Conservation (phyloP, 2,888 invertebrate genomes). For the Cinara cedri region DNA sequence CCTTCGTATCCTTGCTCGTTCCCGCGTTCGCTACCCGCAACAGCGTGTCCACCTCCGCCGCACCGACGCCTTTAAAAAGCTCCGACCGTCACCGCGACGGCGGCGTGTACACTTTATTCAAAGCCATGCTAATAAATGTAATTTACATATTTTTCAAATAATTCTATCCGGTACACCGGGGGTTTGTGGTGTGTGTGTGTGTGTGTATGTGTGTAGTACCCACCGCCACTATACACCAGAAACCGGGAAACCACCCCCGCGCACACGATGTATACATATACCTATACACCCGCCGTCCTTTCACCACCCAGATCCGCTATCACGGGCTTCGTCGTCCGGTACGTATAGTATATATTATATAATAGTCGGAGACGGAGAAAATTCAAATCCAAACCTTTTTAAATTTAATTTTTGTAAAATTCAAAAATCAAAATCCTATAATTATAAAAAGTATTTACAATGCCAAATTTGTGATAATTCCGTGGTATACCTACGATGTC, state of each 20-base stretch:
- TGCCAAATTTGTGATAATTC: too few relatives aligned
- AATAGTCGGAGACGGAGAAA: neutral
- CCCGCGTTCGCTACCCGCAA: too few relatives aligned
- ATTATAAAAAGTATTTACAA: too few relatives aligned
- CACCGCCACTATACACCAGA: neutral
- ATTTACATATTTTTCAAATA: slow-evolving; percentile 58
- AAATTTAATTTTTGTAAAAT: too few relatives aligned
- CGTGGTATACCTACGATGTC: too few relatives aligned
- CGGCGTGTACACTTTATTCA: slow-evolving; percentile 44
- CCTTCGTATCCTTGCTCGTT: neutral
- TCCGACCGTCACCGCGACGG: slow-evolving; percentile 23
- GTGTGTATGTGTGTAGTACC: too few relatives aligned
- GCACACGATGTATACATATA: neutral
- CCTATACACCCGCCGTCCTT: neutral
- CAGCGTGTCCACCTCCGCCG: neutral
- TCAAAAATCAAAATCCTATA: too few relatives aligned
- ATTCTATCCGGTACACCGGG: slow-evolving; percentile 51
- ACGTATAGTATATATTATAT: too few relatives aligned
- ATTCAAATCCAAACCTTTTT: too few relatives aligned
- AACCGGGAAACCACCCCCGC: neutral
- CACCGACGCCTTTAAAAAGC: slow-evolving; percentile 48
- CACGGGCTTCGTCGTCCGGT: neutral
- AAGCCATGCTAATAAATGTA: slow-evolving; percentile 54
- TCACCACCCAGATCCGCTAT: neutral
- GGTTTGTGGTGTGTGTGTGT: neutral